Conservation (phyloP, 2,888 invertebrate species). For the Strigamia crassipes region DNA sequence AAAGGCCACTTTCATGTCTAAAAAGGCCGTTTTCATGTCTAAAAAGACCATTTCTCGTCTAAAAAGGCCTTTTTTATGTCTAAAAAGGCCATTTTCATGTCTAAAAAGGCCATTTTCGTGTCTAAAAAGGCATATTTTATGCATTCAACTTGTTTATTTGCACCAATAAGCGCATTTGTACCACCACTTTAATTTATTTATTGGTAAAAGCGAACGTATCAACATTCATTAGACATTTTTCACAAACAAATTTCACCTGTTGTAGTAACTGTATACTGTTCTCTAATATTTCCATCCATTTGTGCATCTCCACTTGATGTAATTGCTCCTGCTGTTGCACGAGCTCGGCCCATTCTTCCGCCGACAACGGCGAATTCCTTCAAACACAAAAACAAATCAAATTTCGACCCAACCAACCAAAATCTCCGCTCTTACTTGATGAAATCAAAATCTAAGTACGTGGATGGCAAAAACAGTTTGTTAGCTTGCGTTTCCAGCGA, state of each 20-base stretch:
- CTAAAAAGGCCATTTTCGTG: too few relatives aligned
- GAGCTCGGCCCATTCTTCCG: constrained; percentile 80
- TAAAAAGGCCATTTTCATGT: too few relatives aligned
- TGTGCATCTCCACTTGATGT: constrained; percentile 78
- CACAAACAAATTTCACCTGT: constrained; percentile 53
- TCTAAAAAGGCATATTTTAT: too few relatives aligned
- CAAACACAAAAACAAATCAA: constrained; percentile 43
- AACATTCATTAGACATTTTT: too few relatives aligned
- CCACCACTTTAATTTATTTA: too few relatives aligned
- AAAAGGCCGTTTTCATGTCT: too few relatives aligned
- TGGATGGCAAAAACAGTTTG: constrained; percentile 43
- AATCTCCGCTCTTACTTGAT: constrained; percentile 59
- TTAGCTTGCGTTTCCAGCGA: constrained; percentile 66
- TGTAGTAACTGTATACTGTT: constrained; percentile 59
- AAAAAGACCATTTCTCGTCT: too few relatives aligned
- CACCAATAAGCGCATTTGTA: too few relatives aligned
- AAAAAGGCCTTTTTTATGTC: too few relatives aligned
- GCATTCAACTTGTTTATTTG: too few relatives aligned
- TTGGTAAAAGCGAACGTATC: too few relatives aligned
- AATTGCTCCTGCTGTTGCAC: constrained; percentile 79
- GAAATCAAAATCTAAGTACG: constrained; percentile 62
- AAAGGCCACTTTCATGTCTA: too few relatives aligned
- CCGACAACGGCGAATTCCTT: constrained; percentile 72
- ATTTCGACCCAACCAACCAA: not conserved
- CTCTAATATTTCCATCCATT: constrained; percentile 70